Conservation (phyloP, 2,888 invertebrate species). For the Ochropacha duplaris region DNA sequence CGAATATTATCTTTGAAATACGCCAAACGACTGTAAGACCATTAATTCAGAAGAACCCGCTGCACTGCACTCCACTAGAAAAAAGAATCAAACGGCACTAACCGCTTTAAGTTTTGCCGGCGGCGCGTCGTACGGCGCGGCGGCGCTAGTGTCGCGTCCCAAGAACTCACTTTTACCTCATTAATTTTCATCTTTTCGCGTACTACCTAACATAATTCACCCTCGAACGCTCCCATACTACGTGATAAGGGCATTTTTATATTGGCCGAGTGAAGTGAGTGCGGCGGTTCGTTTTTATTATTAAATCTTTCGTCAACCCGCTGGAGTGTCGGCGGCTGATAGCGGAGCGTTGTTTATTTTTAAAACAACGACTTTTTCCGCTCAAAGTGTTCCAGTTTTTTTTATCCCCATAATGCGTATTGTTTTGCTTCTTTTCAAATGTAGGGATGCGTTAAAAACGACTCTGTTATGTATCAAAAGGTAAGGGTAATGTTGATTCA, state of each 20-base stretch:
- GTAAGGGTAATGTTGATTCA: slow-evolving; percentile 38
- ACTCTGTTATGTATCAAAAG: slow-evolving; percentile 47
- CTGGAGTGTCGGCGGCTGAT: slow-evolving; percentile 78
- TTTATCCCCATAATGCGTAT: slow-evolving; percentile 49
- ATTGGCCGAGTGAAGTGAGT: slow-evolving; percentile 47
- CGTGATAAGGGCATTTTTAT: slow-evolving; percentile 74
- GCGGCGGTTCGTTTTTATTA: slow-evolving; percentile 60
- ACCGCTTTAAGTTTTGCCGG: slow-evolving; percentile 51
- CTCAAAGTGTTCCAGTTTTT: slow-evolving; percentile 65
- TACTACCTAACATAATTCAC: slow-evolving; percentile 78
- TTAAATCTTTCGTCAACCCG: slow-evolving; percentile 71
- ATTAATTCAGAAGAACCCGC: slow-evolving; percentile 49
- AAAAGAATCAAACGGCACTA: slow-evolving; percentile 63
- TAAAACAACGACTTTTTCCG: slow-evolving; percentile 74
- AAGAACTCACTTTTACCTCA: slow-evolving; percentile 74
- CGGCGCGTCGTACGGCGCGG: slow-evolving; percentile 12
- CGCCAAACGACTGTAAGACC: slow-evolving; percentile 48
- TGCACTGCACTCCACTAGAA: slow-evolving; percentile 46
- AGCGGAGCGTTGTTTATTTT: slow-evolving; percentile 75
- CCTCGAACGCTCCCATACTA: slow-evolving; percentile 77
- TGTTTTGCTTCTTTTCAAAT: slow-evolving; percentile 53
- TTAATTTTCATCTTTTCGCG: slow-evolving; percentile 81
- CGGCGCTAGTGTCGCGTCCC: slow-evolving; percentile 38
- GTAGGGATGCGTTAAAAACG: slow-evolving; percentile 56
- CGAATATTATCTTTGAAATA: slow-evolving; percentile 46